These are phyloP conservation scores for Chloroceryle aenea DNA, from an alignment of 2,113 vertebrate genomes.

Conservation along the genomic window DNA sequence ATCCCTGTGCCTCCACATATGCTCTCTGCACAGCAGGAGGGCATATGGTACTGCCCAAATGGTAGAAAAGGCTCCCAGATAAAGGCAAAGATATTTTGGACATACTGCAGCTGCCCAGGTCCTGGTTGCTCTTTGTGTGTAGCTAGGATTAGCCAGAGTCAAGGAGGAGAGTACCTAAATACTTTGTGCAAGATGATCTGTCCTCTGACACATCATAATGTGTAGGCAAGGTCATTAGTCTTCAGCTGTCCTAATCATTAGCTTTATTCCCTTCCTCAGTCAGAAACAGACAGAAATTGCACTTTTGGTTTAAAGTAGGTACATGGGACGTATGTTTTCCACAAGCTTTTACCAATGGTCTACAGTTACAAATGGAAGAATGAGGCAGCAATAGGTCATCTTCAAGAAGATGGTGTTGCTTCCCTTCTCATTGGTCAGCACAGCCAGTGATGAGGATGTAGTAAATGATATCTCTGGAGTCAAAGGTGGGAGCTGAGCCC, in stretches of 20 bases:
- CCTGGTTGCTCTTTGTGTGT: background rate
- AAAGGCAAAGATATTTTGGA: background rate
- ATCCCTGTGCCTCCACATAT: background rate
- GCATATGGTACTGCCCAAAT: rapidly evolving
- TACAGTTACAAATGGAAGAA: background rate
- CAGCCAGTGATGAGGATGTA: background rate
- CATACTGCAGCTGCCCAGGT: background rate
- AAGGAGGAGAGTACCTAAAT: background rate
- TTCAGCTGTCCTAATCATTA: background rate
- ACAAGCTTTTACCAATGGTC: background rate
- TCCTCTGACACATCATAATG: background rate
- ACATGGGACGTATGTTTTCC: background rate
- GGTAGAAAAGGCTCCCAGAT: background rate
- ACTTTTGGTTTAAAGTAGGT: background rate
- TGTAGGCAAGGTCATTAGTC: background rate
- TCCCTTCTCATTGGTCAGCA: background rate
- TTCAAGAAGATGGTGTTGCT: background rate
- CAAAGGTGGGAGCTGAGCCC: background rate
- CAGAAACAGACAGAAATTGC: background rate
- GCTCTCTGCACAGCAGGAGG: rapidly evolving
- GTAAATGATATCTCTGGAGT: rapidly evolving
- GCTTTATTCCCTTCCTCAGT: background rate
- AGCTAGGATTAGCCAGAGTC: background rate
- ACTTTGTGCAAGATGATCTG: rapidly evolving
- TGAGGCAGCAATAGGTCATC: background rate